Evolutionary conservation across 2,113 vertebrate genomes (phyloP), one percentile per base, ranked within the genome.

Genomic region (Centrocercus urophasianus): DNA sequence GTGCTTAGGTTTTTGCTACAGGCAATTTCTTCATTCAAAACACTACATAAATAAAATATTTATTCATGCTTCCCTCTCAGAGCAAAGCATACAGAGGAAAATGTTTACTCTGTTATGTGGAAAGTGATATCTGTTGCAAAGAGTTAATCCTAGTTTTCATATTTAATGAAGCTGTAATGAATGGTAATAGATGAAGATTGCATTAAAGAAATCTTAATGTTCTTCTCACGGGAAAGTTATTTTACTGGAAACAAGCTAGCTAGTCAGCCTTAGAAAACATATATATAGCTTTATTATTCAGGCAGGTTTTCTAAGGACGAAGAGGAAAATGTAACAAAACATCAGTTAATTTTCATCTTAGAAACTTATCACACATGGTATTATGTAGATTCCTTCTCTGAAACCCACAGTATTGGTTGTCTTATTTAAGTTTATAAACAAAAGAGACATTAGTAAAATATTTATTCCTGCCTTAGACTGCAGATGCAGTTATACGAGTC

Each of bases 131-230:
- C 83, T 93, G 66, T 86, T 87, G 92, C 74, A 66, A 76, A 73
- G 88, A 87, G 88, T 92, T 95, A 95, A 92, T 89, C 86, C 88
- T 96, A 88, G 91, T 96, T 94, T 95, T 96, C 94, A 94, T 96
- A 95, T 95, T 95, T 95, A 97, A 97, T 95, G 95, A 95, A 95
- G 69, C 85, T 40, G 67, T 96, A 96, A 96, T 96, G 95, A 97
- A 88, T 95, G 96, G 65, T 95, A 97, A 97, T 95, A 90, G 91
- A 86, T 95, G 95, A 97, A 95, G 88, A 96, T 83, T 90, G 85
- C 95, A 93, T 90, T 93, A 95, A 94, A 91, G 85, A 95, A 91
- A 83, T 88, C 89, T 88, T 95, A 94, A 91, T 77, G 89, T 67
- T 95, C 73, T 57, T 95, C 93, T 95, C 89, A 91, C 72, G 91